Conservation (phyloP, 64 coral and sea anemone species). For the Montipora sp. region DNA sequence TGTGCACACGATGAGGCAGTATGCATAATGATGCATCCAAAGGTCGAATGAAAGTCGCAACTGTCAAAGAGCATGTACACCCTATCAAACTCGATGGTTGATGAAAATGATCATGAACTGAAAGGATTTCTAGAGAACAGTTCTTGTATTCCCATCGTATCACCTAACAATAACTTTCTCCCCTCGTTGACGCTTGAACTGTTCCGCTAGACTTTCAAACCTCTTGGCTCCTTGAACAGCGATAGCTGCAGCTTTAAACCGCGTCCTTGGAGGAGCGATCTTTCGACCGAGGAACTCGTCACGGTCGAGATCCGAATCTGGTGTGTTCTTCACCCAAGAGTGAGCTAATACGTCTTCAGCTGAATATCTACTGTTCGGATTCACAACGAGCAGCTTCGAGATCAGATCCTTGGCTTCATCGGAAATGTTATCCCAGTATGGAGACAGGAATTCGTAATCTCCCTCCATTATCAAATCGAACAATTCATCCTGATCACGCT, state of each 20-base stretch:
- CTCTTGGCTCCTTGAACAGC: conserved; percentile 82
- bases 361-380: conserved; percentile 48
- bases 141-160: background rate
- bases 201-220: conserved; percentile 84
- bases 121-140: background rate
- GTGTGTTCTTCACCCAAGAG: conserved; percentile 65
- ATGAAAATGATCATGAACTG: background rate
- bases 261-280: conserved; percentile 29
- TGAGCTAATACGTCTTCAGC: conserved; percentile 87
- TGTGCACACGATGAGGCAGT: background rate
- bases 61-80: background rate
- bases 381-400: conserved; percentile 80
- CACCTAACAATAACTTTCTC: conserved; percentile 86
- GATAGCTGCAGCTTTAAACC: conserved; percentile 87
- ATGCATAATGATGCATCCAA: background rate
- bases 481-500: conserved; percentile 94
- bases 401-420: conserved; percentile 86
- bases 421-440: conserved; percentile 94
- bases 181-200: conserved; percentile 86
- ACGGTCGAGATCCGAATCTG: conserved; percentile 50
- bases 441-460: conserved; percentile 70
- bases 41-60: background rate
- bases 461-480: conserved; percentile 77
- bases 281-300: conserved; percentile 36
- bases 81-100: background rate